Base-by-base conservation (phyloP, 1,140 invertebrate species). In the Lycorma delicatula region DNA sequence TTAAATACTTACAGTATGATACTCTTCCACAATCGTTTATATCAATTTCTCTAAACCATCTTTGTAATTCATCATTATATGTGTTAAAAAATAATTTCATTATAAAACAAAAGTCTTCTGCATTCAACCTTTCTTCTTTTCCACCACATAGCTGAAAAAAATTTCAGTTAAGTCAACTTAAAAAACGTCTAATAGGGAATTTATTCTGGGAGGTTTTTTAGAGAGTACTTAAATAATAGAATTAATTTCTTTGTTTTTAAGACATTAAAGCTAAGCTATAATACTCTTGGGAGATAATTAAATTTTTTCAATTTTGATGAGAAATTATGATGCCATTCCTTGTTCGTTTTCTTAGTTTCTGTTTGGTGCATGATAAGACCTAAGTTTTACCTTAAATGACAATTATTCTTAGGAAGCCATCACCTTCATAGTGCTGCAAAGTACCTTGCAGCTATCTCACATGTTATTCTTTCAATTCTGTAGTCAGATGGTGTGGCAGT, bases 101-200 rank as follows among this genome's bases (percentile, higher is more conserved):
- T 12, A 55, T n/a, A n/a, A 55, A 31, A 48, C 31, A 27, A n/a
- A 62, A 53, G 22, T 59, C 52, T 50, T 41, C 23, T 31, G 27
- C 38, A 29, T 38, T 55, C 13, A 59, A 27, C 13, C 58, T 50
- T 41, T 34, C 31, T 7, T 59, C 57, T 25, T 29, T 22, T 13
- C 54, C 57, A 25, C 60, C 60, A 56, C 58, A 62, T 9, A 58
- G 52, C 60, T 62, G 52, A 51, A 51, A 53, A 38, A 26, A 31
- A 55, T n/a, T n/a, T 38, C 2, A 38, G 7, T 3, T n/a, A 18
- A 38, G 3, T 38, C 13, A 2, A 38, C n/a, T n/a, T n/a, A n/a
- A 46, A 50, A 49, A 49, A 47, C 20, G 44, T 12, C 7, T 6
- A 47, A 12, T 9, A 9, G 44, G 11, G 7, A 47, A 47, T 12